Conservation (phyloP, 1,140 invertebrate species). For the Hyles euphorbiae region DNA sequence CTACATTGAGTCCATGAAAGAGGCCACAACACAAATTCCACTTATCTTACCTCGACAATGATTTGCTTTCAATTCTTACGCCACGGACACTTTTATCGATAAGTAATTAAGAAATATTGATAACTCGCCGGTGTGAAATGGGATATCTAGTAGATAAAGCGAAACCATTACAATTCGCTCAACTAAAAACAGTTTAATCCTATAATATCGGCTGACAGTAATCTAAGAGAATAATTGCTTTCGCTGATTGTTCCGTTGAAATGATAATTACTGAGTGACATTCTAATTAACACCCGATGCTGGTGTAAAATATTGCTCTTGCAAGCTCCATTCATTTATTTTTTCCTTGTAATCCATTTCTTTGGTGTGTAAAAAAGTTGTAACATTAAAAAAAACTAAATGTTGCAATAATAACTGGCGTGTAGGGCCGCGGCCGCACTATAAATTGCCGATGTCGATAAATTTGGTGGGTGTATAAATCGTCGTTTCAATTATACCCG, state of each 20-base stretch:
- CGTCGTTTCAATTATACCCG: slow-evolving; percentile 68
- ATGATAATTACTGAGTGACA: slow-evolving; percentile 26
- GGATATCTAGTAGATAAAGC: not conserved
- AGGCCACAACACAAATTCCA: too few relatives aligned
- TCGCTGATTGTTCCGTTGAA: slow-evolving; percentile 22
- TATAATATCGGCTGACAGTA: slow-evolving; percentile 12
- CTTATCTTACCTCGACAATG: not conserved
- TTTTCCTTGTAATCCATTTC: too few relatives aligned
- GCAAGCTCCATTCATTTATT: too few relatives aligned
- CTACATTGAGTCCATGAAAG: too few relatives aligned
- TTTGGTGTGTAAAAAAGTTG: too few relatives aligned
- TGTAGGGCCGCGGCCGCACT: slow-evolving; percentile 24
- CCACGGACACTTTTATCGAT: slow-evolving; percentile 16
- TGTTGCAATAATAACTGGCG: slow-evolving; percentile 20
- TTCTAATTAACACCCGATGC: slow-evolving; percentile 17
- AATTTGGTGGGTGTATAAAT: slow-evolving; percentile 69
- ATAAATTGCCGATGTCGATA: slow-evolving; percentile 65
- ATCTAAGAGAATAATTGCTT: slow-evolving; percentile 24
- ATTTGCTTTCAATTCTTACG: slow-evolving; percentile 15
- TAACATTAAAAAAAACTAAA: too few relatives aligned
- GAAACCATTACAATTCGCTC: slow-evolving; percentile 11
- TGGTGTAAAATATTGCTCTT: too few relatives aligned
- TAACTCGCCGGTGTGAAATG: not conserved
- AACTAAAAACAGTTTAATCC: slow-evolving; percentile 16
- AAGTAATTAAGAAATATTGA: not conserved